Base-by-base conservation (phyloP, 1,140 invertebrate genomes). In the Grapholita molesta region DNA sequence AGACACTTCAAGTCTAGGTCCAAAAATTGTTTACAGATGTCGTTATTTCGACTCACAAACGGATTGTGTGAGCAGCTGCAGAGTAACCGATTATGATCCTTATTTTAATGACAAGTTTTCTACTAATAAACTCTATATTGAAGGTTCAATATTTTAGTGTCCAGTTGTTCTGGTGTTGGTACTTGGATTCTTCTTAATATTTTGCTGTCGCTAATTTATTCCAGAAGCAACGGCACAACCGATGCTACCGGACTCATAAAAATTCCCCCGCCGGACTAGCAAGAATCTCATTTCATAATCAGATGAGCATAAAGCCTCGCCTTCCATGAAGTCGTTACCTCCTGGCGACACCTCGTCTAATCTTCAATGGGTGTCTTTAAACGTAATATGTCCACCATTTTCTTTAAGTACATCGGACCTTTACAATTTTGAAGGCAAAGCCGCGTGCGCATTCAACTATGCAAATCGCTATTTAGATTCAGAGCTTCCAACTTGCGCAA, bases 271-370 rank as follows among this genome's bases (percentile, higher is more conserved):
- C 64, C 25, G 35, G n/a, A 35, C 42, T 30, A 67, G 32, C 64
- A 67, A 65, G 69, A 71, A 70, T 71, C 70, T 73, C 66, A 67
- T 68, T 73, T 74, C 68, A 71, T 76, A 74, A 76, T 69, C 65
- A 69, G 68, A 68, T 70, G 24, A 67, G 73, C 33, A 68, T 69
- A 55, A 64, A 24, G 15, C 21, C 33, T 38, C 64, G 70, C 35
- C 24, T 76, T 83, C 79, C 75, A 73, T 76, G 80, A 83, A 80
- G 73, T 79, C 73, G 77, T 82, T 81, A 80, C 53, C 67, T 73
- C 70, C 65, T 64, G 72, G 71, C 75, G 76, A 84, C 79, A 82
- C 76, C 73, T 79, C 68, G 76, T 82, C 74, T 78, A 77, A 82
- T 81, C 66, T 30, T 30, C n/a, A 38, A 1, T 3, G 42, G 1